Evolutionary conservation across 2,113 vertebrate genomes (phyloP).

Genomic region (Phyllostomus hastatus): DNA sequence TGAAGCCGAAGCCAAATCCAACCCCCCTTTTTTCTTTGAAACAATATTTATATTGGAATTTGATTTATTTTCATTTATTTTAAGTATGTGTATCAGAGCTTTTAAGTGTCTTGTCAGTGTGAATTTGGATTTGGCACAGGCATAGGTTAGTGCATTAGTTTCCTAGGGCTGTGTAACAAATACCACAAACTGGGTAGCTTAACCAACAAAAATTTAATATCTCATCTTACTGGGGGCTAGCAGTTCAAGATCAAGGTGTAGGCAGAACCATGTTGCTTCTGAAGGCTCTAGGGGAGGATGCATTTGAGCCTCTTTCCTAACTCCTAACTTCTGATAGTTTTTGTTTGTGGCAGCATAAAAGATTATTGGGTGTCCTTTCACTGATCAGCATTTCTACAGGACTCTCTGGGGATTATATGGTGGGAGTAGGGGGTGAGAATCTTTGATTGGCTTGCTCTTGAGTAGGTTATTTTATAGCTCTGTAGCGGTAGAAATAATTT

Average conservation of each 20-base stretch:
- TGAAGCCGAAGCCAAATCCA: background rate
- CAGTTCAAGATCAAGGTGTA: background rate
- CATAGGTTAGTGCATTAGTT: background rate
- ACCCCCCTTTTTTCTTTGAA: background rate
- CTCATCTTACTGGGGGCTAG: background rate
- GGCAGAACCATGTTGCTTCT: background rate
- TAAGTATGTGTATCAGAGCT: background rate
- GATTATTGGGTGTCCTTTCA: background rate
- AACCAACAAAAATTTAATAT: background rate
- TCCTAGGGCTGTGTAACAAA: background rate
- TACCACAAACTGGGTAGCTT: background rate
- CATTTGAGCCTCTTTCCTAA: background rate
- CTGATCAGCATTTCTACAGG: background rate
- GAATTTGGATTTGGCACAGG: background rate
- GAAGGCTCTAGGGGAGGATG: background rate
- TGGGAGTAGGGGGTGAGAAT: background rate
- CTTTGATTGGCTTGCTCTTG: background rate
- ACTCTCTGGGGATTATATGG: background rate
- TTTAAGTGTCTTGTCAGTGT: background rate
- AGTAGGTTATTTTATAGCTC: background rate
- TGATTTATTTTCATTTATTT: background rate
- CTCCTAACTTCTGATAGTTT: background rate
- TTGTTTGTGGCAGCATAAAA: background rate
- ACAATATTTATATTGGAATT: background rate
- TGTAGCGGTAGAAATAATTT: background rate